These are phyloP conservation scores for Epizoanthus stellaris DNA, from an alignment of 92 coral and sea anemone genomes.

Conservation along the genomic window DNA sequence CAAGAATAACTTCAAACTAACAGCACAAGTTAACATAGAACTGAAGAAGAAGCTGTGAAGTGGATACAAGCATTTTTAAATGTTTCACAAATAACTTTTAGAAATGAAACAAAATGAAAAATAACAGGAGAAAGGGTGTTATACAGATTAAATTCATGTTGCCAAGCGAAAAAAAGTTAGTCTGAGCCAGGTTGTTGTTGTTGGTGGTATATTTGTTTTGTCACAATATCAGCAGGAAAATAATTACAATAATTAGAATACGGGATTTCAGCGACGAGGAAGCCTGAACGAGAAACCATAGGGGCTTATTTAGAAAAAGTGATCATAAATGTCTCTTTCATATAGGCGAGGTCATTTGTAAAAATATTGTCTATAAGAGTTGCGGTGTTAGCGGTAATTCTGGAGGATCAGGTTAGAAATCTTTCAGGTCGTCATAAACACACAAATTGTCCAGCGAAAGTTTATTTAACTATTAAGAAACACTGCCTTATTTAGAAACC, in stretches of 20 bases:
- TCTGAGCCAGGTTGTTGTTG: too few relatives aligned
- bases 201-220: too few relatives aligned
- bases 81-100: not conserved
- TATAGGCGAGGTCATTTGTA: too few relatives aligned
- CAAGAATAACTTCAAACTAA: not conserved
- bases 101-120: not conserved
- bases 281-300: too few relatives aligned
- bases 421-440: not conserved
- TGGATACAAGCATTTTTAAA: constrained; percentile 7
- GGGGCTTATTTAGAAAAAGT: too few relatives aligned
- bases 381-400: too few relatives aligned
- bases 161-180: constrained; percentile 12
- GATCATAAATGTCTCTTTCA: too few relatives aligned
- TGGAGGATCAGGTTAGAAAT: constrained; percentile 4
- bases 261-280: too few relatives aligned
- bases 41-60: not conserved
- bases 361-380: too few relatives aligned
- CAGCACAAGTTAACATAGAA: not conserved
- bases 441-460: not conserved
- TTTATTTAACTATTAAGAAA: not conserved
- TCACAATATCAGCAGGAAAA: too few relatives aligned
- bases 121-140: not conserved
- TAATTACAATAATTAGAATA: too few relatives aligned
- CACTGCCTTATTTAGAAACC: not conserved
- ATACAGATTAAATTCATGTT: not conserved